Conservation (phyloP, 1,140 invertebrate genomes). For the Diabrotica virgifera region DNA sequence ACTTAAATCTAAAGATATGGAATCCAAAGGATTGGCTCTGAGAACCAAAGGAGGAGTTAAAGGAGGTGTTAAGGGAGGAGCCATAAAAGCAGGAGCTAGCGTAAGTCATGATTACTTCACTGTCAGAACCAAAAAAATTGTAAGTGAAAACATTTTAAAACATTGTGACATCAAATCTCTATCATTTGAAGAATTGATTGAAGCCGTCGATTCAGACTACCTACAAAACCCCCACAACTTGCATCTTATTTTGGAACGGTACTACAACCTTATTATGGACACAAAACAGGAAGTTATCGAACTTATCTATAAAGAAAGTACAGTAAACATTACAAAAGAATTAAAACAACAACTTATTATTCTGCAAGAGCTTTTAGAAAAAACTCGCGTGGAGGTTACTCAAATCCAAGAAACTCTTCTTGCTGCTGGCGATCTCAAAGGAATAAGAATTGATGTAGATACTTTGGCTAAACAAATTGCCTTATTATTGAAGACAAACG, state of each 20-base stretch:
- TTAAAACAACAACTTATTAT: neutral
- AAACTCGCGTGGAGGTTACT: neutral
- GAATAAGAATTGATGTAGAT: neutral
- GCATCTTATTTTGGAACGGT: neutral
- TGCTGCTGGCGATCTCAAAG: neutral
- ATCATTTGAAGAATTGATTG: constrained; percentile 1
- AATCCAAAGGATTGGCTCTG: neutral
- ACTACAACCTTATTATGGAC: neutral
- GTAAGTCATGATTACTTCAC: neutral
- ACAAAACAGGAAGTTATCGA: neutral
- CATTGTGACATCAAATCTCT: constrained; percentile 3
- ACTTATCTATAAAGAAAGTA: neutral
- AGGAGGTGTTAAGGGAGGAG: neutral
- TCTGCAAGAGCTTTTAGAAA: neutral
- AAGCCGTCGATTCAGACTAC: neutral
- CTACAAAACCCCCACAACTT: neutral
- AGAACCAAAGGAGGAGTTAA: neutral
- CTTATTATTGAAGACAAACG: neutral
- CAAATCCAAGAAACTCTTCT: neutral
- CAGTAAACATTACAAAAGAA: neutral
- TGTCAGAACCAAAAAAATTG: neutral
- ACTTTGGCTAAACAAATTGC: neutral
- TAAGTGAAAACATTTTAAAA: neutral
- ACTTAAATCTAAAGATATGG: neutral
- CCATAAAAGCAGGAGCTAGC: neutral